phyloP scores from a whole-genome alignment of 2,113 vertebrate species.

The Saccopteryx leptura region DNA sequence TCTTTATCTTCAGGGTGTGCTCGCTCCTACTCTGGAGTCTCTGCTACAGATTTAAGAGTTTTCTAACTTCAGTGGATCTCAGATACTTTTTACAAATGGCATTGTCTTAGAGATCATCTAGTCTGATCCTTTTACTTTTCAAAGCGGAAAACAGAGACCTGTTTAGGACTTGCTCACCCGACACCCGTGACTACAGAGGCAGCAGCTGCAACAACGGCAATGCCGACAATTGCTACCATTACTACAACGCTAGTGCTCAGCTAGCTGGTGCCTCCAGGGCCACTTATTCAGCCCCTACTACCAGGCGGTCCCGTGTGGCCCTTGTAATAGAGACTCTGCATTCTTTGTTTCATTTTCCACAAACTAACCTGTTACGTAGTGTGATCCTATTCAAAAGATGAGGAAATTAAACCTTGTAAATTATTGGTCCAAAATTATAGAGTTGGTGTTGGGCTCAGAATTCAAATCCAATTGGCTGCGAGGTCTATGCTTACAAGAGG shows the following conservation, averaged over 20 bases:
- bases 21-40: background rate
- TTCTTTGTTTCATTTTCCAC: too few species aligned
- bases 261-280: too few species aligned
- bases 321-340: background rate
- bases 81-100: background rate
- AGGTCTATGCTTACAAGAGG: background rate
- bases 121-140: background rate
- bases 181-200: background rate
- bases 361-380: background rate
- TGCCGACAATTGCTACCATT: rapidly evolving
- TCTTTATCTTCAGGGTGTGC: background rate
- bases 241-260: too few species aligned
- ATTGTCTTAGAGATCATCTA: background rate
- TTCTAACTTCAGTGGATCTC: background rate
- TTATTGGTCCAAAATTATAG: background rate
- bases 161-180: background rate
- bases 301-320: rapidly evolving
- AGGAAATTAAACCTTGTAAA: background rate
- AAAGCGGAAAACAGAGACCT: background rate
- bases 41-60: background rate
- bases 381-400: background rate
- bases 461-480: background rate
- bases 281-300: background rate
- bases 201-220: too few species aligned
- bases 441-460: background rate